phyloP scores from a whole-genome alignment of 2,888 invertebrate species.

The Mimumesa dahlbomi region DNA sequence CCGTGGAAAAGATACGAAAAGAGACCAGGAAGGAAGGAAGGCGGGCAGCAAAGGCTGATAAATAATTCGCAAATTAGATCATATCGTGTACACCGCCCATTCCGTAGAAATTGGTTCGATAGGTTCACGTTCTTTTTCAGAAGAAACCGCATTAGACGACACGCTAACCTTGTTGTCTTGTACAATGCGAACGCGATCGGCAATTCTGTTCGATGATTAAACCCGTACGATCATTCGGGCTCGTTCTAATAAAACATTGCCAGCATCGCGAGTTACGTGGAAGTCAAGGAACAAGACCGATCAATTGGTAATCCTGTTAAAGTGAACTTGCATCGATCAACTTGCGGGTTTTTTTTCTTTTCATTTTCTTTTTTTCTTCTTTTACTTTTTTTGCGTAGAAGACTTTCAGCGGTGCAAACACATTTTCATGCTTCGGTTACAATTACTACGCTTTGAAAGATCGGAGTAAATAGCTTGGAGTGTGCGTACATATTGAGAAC shows the following conservation, averaged over 20 bases:
- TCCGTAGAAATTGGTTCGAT: constrained; percentile 47
- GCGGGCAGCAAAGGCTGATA: constrained; percentile 11
- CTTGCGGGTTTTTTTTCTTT: background rate
- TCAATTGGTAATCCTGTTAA: background rate
- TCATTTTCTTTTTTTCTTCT: background rate
- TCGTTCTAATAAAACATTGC: constrained; percentile 26
- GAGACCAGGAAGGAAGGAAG: background rate
- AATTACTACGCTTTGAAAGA: too few relatives aligned
- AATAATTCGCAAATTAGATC: constrained; percentile 52
- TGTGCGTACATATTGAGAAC: too few relatives aligned
- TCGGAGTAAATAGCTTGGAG: too few relatives aligned
- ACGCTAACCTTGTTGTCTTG: constrained; percentile 47
- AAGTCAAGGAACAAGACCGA: background rate
- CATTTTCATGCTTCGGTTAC: too few relatives aligned
- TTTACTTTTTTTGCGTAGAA: too few relatives aligned
- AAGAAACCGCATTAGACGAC: constrained; percentile 43
- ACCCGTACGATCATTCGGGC: constrained; percentile 16
- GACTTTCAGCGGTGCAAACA: too few relatives aligned
- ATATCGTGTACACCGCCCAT: constrained; percentile 34
- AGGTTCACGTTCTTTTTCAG: constrained; percentile 42
- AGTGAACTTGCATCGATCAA: background rate
- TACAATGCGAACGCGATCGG: constrained; percentile 31
- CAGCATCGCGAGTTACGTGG: constrained; percentile 3
- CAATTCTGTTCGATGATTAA: constrained; percentile 44
- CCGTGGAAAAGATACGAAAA: background rate